phyloP scores from a whole-genome alignment of 2,113 vertebrate genomes.

The Elachura formosa region DNA sequence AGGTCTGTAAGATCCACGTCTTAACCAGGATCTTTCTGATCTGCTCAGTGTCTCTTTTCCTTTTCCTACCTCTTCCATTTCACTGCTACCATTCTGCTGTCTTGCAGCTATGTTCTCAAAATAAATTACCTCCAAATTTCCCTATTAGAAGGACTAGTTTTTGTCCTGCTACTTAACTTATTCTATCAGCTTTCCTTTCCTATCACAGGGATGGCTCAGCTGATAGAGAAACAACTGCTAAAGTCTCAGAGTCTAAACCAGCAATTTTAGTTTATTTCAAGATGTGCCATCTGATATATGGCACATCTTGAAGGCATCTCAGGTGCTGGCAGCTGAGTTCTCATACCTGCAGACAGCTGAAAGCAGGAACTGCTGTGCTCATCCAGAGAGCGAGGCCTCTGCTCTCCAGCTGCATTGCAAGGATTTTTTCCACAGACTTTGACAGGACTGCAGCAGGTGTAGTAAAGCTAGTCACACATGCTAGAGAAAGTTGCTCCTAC shows the following conservation, averaged over 20 bases:
- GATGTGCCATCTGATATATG: neutral
- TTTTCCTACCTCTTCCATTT: neutral
- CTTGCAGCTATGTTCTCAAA: neutral
- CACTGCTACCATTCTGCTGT: neutral
- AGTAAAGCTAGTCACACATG: neutral
- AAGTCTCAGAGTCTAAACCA: neutral
- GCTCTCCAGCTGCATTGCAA: neutral
- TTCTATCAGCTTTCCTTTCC: neutral
- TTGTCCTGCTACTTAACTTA: neutral
- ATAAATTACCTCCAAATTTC: neutral
- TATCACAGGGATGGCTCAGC: neutral
- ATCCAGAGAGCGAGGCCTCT: neutral
- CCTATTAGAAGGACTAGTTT: neutral
- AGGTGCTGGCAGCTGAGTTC: neutral
- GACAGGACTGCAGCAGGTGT: neutral
- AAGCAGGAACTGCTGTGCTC: neutral
- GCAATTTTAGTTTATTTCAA: neutral
- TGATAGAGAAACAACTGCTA: neutral
- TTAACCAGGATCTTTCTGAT: neutral
- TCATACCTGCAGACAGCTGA: neutral
- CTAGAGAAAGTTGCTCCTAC: neutral
- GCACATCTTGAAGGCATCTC: neutral
- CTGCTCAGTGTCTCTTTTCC: neutral
- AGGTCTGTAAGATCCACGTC: no score
- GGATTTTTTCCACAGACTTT: neutral